These are phyloP conservation scores for Dasysyrphus albostriatus DNA, from an alignment of 2,888 invertebrate species.

Conservation along the genomic window DNA sequence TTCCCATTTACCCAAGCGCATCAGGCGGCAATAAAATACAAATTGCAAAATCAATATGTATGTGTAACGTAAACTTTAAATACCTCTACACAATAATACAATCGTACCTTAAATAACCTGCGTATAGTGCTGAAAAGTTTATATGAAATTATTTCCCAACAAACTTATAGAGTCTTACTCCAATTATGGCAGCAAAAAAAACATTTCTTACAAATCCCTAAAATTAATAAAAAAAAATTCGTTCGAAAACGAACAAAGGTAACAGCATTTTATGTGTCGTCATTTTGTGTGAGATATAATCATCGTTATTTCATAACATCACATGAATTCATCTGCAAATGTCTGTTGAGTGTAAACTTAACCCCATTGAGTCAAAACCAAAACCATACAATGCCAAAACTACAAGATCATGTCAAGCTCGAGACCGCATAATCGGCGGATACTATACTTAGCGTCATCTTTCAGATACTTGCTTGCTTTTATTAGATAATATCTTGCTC, in stretches of 20 bases:
- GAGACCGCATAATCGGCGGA: conserved; percentile 51
- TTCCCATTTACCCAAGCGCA: conserved; percentile 66
- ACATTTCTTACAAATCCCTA: conserved; percentile 50
- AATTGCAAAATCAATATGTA: conserved; percentile 56
- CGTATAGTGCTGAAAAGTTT: conserved; percentile 52
- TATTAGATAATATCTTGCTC: conserved; percentile 50
- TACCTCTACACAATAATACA: not conserved
- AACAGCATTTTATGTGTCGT: conserved; percentile 35
- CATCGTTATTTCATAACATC: conserved; percentile 57
- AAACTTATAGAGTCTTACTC: conserved; percentile 32
- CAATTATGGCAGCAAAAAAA: conserved; percentile 33
- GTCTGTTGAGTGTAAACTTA: conserved; percentile 55
- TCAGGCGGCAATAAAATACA: conserved; percentile 48
- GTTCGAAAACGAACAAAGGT: not conserved
- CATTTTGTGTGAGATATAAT: conserved; percentile 44
- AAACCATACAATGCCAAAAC: conserved; percentile 38
- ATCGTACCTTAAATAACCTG: not conserved
- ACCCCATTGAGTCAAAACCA: conserved; percentile 37
- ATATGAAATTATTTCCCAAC: conserved; percentile 40
- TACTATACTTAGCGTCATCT: conserved; percentile 60
- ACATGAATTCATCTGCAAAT: conserved; percentile 17
- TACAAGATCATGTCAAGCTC: conserved; percentile 51
- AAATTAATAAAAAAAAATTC: conserved; percentile 15
- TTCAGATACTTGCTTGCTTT: conserved; percentile 35
- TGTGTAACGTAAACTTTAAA: conserved; percentile 10